A percentile compares a stretch with the other conserved stretches of the same genome.
These are phyloP conservation scores for Macrophya annulata DNA, from an alignment of 2,888 invertebrate genomes.

Conservation along the genomic window DNA sequence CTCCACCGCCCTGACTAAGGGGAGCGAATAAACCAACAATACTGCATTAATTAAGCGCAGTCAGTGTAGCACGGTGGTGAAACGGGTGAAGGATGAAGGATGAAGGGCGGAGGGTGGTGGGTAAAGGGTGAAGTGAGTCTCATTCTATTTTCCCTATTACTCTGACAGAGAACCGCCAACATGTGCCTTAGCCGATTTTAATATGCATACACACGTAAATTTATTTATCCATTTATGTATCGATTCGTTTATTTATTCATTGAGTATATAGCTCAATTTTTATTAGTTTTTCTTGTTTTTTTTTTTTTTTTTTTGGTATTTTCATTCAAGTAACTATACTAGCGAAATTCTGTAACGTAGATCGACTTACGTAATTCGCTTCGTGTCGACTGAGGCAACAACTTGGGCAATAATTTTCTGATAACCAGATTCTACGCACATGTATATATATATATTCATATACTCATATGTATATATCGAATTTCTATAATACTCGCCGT, in stretches of 20 bases:
- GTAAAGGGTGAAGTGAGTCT: not conserved
- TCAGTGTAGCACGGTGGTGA: constrained; percentile 17
- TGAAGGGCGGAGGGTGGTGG: not conserved
- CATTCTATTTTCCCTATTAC: not conserved
- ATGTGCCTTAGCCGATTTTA: not conserved
- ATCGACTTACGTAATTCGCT: not conserved
- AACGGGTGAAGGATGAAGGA: constrained; percentile 30
- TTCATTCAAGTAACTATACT: not conserved
- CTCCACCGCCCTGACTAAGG: constrained; percentile 56
- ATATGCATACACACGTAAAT: not conserved
- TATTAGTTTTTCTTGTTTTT: no score
- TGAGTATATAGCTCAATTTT: not conserved
- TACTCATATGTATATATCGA: not conserved
- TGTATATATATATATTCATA: no score
- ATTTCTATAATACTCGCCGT: not conserved
- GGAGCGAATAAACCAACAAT: constrained; percentile 66
- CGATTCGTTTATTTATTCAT: not conserved
- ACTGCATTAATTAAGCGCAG: constrained; percentile 70
- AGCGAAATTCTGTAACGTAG: no score
- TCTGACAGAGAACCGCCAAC: not conserved
- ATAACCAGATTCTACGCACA: not conserved
- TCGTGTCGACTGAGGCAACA: not conserved
- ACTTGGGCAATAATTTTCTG: not conserved
- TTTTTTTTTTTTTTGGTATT: not conserved
- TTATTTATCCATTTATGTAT: not conserved